A percentile compares a stretch with the other conserved stretches of the same genome.
Conservation (phyloP, 2,888 invertebrate genomes). For the Aquatica leii region DNA sequence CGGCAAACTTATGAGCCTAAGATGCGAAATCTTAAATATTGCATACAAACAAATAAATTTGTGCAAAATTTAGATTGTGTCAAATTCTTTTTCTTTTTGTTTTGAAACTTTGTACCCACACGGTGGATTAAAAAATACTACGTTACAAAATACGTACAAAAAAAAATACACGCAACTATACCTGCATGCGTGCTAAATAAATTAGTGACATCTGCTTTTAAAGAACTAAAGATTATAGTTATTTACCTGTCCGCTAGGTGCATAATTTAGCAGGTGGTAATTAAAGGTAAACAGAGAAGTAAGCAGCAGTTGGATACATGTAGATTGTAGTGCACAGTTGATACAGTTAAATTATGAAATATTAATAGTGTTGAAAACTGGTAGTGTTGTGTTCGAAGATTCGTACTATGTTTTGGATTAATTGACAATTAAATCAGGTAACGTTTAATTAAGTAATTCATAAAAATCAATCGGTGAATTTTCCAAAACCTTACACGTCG, state of each 20-base stretch:
- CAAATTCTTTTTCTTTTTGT: no score
- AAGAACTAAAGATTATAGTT: slow-evolving; percentile 20
- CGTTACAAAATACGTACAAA: no score
- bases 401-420: slow-evolving; percentile 42
- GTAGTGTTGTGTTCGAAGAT: slow-evolving; percentile 35
- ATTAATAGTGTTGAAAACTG: slow-evolving; percentile 40
- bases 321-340: slow-evolving; percentile 42
- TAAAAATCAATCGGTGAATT: slow-evolving; percentile 1
- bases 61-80: no score
- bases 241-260: slow-evolving; percentile 34
- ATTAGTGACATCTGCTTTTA: slow-evolving; percentile 10
- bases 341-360: slow-evolving; percentile 45
- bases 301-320: slow-evolving; percentile 40
- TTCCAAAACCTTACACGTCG: slow-evolving; percentile 45
- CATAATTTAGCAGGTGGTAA: slow-evolving; percentile 39
- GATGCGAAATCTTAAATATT: no score
- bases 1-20: no score
- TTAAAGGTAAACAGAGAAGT: slow-evolving; percentile 41
- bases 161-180: no score
- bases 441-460: slow-evolving; percentile 9
- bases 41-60: no score
- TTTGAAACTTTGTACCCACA: no score
- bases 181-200: no score
- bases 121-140: no score
- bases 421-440: slow-evolving; percentile 34